Conservation (phyloP, 2,113 vertebrate genomes). For the Marcusenius ussheri region DNA sequence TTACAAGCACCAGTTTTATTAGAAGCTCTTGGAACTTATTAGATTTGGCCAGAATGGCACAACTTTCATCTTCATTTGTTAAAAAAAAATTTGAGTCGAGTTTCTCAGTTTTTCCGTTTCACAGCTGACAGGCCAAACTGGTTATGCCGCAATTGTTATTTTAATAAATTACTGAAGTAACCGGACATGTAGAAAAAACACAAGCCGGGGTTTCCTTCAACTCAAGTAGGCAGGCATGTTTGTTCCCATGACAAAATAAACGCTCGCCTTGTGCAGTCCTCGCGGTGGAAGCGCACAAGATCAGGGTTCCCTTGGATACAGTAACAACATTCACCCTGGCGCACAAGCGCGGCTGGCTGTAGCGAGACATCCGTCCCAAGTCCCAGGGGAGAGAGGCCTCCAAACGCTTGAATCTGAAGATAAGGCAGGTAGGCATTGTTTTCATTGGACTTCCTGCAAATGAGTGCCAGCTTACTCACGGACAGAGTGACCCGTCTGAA, state of each 20-base stretch:
- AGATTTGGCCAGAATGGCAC: not conserved
- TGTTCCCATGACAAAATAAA: slow-evolving; percentile 45
- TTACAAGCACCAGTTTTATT: not conserved
- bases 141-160: not conserved
- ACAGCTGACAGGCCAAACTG: not conserved
- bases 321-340: slow-evolving; percentile 6
- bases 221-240: slow-evolving; percentile 12
- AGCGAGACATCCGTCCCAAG: not conserved
- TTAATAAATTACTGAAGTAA: not conserved
- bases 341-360: not conserved
- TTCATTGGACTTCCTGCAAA: slow-evolving; percentile 8
- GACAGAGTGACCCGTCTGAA: not conserved
- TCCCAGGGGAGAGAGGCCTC: not conserved
- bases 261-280: slow-evolving; percentile 16
- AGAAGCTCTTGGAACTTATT: not conserved
- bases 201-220: not conserved
- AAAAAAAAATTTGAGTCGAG: not conserved
- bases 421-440: slow-evolving; percentile 41
- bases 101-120: not conserved
- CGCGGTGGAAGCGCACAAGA: slow-evolving; percentile 36
- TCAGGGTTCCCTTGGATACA: slow-evolving; percentile 39
- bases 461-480: no score
- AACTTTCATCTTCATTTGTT: not conserved
- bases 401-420: slow-evolving; percentile 19
- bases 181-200: not conserved